Base-by-base conservation (phyloP, 2,888 invertebrate species). In the Pyrgus malvae region DNA sequence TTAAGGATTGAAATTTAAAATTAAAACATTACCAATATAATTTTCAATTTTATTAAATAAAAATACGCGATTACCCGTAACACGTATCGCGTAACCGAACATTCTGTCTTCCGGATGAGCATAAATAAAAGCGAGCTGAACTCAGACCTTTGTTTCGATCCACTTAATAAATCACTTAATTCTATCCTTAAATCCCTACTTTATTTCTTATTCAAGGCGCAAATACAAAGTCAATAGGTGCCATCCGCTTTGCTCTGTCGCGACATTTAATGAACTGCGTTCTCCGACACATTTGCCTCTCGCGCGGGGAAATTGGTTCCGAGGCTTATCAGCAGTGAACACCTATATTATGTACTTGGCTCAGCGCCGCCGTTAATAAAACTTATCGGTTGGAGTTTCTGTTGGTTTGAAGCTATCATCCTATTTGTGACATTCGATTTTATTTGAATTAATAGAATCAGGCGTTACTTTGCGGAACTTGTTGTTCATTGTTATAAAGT, bases 271-370 rank as follows among this genome's bases (percentile, higher is more conserved):
- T 78, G 76, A 74, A 74, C 66, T 62, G 64, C 65, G 67, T 72
- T 69, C 68, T 74, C 74, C 70, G 72, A 76, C 73, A 74, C 74
- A 78, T 76, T 76, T 74, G 71, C 74, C 70, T 70, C 72, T 68
- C n/a, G n/a, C 70, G 67, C 70, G 62, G 69, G 73, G 72, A 77
- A 78, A 77, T 77, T 77, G 78, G 70, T 71, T 76, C 70, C 60
- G 58, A 63, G 64, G 71, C 72, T 77, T 77, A 76, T 76, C 74
- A 33, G 40, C 35, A 53, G 58, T 63, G 70, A 70, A 41, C n/a
- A 49, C 51, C 54, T 57, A 49, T 44, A 49, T 48, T 48, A 45
- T 33, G 33, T 19, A 38, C 37, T 48, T 7, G 42, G 29, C n/a
- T n/a, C n/a, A n/a, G 9, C 44, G 16, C 17, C 46, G 44, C 40